Evolutionary conservation across 2,888 invertebrate species (phyloP), one percentile per base, ranked within the genome.

Genomic region (Tetrapedia diversipes): DNA sequence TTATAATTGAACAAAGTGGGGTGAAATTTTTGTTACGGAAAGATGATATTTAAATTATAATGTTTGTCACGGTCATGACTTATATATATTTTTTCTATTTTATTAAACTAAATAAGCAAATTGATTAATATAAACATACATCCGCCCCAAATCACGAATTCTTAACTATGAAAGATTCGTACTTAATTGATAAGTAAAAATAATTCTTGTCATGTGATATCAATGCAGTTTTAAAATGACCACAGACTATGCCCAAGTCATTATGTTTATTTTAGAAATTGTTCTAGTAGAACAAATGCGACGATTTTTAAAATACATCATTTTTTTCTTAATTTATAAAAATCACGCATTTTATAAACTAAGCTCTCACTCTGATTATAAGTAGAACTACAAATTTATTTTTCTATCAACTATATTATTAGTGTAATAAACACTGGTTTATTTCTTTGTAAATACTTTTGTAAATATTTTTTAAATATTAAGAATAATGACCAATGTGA

Each of bases 401-500:
- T 88, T 88, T 87, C 80, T 86, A 87, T 80, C 67, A 27, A 78
- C 71, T 79, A 71, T 74, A 65, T 66, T 67, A 76, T 77, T 53
- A 41, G 57, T 64, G 61, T 60, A 59, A 75, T 39, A 49, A 66
- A 51, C 70, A 64, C 72, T 80, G 60, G 49, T 78, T 79, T 78
- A 61, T 86, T 87, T 82, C 80, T 82, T 78, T 88, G 89, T 88
- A 89, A 84, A 88, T 89, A 88, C 79, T 87, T 81, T 88, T 88
- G 87, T 84, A 88, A 81, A 85, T 85, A 80, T 86, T 86, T 86
- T 86, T 83, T 80, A 86, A 84, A 77, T 69, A 74, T 79, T 82
- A 80, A 53, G 75, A 59, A 51, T 80, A 85, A 77, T 61, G 77
- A 87, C 83, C 82, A 83, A 87, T 76, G 79, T 83, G 80, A 84